A percentile compares a stretch with the other conserved stretches of the same genome.
Evolutionary conservation across 2,888 invertebrate species (phyloP).

Genomic region (Drosophila helvetica): DNA sequence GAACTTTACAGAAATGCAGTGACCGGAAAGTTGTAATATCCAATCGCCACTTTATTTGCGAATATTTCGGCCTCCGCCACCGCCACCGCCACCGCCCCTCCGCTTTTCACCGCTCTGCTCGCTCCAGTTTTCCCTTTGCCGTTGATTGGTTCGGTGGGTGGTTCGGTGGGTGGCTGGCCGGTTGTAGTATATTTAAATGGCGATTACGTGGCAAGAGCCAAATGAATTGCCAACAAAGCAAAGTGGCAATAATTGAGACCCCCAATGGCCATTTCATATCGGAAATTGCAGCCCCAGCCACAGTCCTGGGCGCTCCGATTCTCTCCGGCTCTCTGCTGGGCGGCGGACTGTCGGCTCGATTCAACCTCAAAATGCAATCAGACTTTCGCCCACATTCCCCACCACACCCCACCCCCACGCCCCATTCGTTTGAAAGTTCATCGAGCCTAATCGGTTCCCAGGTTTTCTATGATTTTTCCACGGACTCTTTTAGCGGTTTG

Average conservation of each 20-base stretch:
- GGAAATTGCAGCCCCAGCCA: constrained; percentile 31
- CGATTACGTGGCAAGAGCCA: constrained; percentile 65
- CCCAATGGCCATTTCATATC: constrained; percentile 30
- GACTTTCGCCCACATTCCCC: constrained; percentile 20
- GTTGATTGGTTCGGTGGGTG: not conserved
- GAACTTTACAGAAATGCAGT: constrained; percentile 78
- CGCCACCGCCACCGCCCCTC: not conserved
- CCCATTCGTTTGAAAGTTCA: no score
- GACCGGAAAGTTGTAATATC: constrained; percentile 79
- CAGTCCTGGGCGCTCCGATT: constrained; percentile 10
- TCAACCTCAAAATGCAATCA: constrained; percentile 43
- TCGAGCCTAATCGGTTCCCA: not conserved
- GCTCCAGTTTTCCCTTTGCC: constrained; percentile 6
- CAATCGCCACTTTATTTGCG: constrained; percentile 75
- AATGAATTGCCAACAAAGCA: constrained; percentile 58
- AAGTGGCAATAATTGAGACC: constrained; percentile 55
- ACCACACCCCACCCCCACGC: no score
- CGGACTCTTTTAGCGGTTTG: no score
- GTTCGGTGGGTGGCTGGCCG: constrained; percentile 1
- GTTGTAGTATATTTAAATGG: constrained; percentile 64
- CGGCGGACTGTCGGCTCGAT: not conserved
- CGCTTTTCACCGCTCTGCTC: not conserved
- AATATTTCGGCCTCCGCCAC: constrained; percentile 12
- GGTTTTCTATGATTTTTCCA: no score
- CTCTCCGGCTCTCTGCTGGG: not conserved